Base-by-base conservation (phyloP, 37 sponge, comb jelly and placozoan species). In the Beroe ovata region DNA sequence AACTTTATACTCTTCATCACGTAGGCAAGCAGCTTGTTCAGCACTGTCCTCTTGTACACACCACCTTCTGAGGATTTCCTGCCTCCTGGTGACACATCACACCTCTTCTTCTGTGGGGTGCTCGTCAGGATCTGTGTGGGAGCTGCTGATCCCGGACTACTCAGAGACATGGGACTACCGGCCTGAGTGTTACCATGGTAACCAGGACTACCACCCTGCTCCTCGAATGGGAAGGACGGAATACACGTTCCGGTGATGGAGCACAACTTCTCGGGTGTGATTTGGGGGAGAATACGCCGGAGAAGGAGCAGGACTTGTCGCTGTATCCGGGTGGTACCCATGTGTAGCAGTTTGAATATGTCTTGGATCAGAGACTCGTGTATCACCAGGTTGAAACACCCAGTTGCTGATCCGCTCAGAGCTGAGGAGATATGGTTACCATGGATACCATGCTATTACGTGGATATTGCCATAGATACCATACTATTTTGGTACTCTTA, bases 311-410 rank as follows among this genome's bases (percentile, higher is more conserved):
- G 89, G 0, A 94, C 93, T 91, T 96, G 93, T 11, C 94, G 66
- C 66, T 97, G 99, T 37, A 95, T 91, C 59, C 94, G 89, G 23
- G 60, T 63, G 41, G 94, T 91, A 25, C 93, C 94, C 60, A 93
- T 92, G 90, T 97, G 99, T 8, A 97, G 92, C 20, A 97, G 91
- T 11, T 88, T 60, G 89, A 95, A 92, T 38, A 97, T 92, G 64
- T 93, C 95, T 38, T 92, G 77, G 38, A 95, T 89, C 4, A 97
- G 92, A 8, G 88, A 71, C 34, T 90, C 92, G 88, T 95, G 94
- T 54, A 93, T 89, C 0, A 95, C 92, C 0, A 97, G 90, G 90
- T 93, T 94, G 40, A 32, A 64, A 54, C 94, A 92, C 8, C 95
- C 99, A 20, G 91, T 71, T 19, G 92, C 94, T 20, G 92, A 92